Evolutionary conservation across 2,888 invertebrate species (phyloP), one percentile per base, ranked within the genome.

Genomic region (Pemphredon lugubris): DNA sequence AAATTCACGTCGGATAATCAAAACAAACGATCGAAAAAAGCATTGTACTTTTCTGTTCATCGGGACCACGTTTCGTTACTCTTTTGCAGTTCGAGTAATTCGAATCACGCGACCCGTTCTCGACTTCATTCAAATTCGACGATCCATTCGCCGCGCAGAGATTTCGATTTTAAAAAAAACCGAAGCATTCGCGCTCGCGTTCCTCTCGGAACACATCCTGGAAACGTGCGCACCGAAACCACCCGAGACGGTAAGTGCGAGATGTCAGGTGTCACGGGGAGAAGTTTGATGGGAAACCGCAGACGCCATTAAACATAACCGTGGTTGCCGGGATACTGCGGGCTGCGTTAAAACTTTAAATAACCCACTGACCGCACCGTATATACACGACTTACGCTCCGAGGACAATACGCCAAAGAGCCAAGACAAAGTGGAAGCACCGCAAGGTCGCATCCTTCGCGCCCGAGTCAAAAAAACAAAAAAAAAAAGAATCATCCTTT

Each of bases 271-370:
- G 73, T 50, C 51, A 53, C 45, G 54, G 48, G 58, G 55, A 67
- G 81, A 75, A 78, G 76, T 83, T 80, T 83, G 81, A 86, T 87
- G 84, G 78, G 70, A 86, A 86, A 86, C 86, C 87, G 84, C 87
- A 86, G 85, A 85, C 83, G 73, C 72, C 82, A 85, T 86, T 86
- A 86, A 84, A 77, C 50, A 39, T 59, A 67, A 74, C 63, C 74
- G 47, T 64, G 59, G n/a, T 58, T 61, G 73, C 58, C 53, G 48
- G 61, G 47, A 64, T 54, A 60, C 26, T 7, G 51, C 30, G 47
- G 65, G 39, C 63, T 64, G 75, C 70, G 75, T 81, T 80, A 71
- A 79, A 75, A 80, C 77, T 81, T 81, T 66, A 82, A 86, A 86
- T 85, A 85, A 84, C 84, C 81, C 78, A 82, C 75, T 86, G 82